phyloP scores from a whole-genome alignment of 2,797 vertebrate species.

The Gallinago nigripennis region DNA sequence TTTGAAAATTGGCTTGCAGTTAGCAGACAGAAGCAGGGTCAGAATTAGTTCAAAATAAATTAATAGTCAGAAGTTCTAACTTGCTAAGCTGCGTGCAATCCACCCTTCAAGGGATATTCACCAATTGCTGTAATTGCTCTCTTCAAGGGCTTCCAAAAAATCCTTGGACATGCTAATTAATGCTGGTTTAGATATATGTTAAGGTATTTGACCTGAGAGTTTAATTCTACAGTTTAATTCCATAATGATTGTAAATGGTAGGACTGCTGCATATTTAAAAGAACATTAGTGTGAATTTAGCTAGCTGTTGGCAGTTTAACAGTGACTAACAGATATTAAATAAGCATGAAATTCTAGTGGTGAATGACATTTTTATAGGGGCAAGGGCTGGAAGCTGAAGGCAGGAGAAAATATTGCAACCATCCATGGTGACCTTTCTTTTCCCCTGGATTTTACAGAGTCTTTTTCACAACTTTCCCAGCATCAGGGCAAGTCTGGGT shows the following conservation, averaged over 20 bases:
- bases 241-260: constrained; percentile 59
- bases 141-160: constrained; percentile 67
- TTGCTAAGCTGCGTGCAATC: constrained; percentile 55
- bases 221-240: constrained; percentile 61
- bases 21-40: constrained; percentile 62
- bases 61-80: constrained; percentile 68
- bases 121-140: constrained; percentile 59
- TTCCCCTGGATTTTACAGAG: neutral
- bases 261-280: constrained; percentile 54
- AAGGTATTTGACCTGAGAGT: constrained; percentile 63
- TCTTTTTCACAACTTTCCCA: constrained; percentile 4
- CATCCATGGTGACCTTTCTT: constrained; percentile 15
- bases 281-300: constrained; percentile 55
- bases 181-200: constrained; percentile 58
- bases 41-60: constrained; percentile 70
- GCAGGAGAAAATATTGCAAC: constrained; percentile 27
- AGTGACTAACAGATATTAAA: constrained; percentile 68
- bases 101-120: constrained; percentile 66
- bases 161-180: constrained; percentile 65
- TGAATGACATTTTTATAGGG: constrained; percentile 62
- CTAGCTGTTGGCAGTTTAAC: constrained; percentile 59
- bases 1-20: constrained; percentile 45
- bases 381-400: constrained; percentile 4
- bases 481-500: accelerated
- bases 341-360: constrained; percentile 55